Evolutionary conservation across 2,888 invertebrate genomes (phyloP).

Genomic region (Chirona hameri): DNA sequence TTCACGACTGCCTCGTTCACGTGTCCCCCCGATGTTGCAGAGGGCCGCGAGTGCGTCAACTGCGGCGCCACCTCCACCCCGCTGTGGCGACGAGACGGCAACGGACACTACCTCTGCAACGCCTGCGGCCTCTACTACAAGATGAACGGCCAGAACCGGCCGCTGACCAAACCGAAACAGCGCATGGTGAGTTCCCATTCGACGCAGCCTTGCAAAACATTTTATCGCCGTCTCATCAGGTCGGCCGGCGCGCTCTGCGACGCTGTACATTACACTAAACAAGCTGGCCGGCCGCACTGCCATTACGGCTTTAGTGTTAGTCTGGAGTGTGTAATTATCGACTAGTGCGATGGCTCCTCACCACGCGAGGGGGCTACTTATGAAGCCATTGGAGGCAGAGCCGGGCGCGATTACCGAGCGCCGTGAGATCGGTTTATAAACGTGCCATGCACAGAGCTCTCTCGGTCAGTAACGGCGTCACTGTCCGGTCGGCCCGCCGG

Average conservation of each 20-base stretch:
- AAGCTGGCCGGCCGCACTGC: not conserved
- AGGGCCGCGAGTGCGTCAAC: conserved; percentile 96
- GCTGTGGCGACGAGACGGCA: conserved; percentile 92
- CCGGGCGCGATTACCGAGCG: not conserved
- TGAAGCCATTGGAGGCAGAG: conserved; percentile 12
- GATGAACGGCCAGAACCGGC: conserved; percentile 98
- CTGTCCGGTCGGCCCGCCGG: not conserved
- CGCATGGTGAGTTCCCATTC: conserved; percentile 37
- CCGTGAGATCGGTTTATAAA: conserved; percentile 7
- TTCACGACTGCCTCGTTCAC: no score
- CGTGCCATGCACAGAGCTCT: not conserved
- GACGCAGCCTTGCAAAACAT: conserved; percentile 27
- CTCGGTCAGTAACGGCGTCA: not conserved
- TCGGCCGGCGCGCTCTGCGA: not conserved
- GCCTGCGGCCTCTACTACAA: conserved; percentile 98
- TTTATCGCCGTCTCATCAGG: conserved; percentile 2
- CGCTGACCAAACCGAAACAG: conserved; percentile 79
- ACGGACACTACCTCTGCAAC: conserved; percentile 97
- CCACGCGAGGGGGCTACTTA: conserved; percentile 28
- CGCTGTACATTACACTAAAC: conserved; percentile 25
- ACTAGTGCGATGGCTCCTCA: not conserved
- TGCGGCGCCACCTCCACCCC: conserved; percentile 96
- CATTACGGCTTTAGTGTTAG: conserved; percentile 11
- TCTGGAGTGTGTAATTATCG: conserved; percentile 10
- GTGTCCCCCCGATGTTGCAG: conserved; percentile 46